Percentiles rank a stretch among this genome's conserved stretches.
Evolutionary conservation across 2,888 invertebrate species (phyloP).

Genomic region (Chironomus tentans): DNA sequence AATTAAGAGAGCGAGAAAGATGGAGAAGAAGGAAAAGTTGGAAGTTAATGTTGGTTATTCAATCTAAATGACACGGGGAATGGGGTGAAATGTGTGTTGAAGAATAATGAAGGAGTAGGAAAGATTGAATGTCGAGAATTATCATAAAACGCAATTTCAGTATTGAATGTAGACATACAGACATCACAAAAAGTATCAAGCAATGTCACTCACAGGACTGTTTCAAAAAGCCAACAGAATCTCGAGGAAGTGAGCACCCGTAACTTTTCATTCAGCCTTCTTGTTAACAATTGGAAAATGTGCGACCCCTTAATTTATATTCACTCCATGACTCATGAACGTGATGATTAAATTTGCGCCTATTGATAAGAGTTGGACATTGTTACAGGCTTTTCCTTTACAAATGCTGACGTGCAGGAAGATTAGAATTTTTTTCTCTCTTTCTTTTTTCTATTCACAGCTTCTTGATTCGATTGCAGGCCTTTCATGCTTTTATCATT

Average conservation of each 20-base stretch:
- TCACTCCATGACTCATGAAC: background rate
- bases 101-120: too few relatives aligned
- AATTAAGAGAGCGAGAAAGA: background rate
- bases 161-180: background rate
- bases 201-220: too few relatives aligned
- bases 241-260: background rate
- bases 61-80: background rate
- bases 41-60: background rate
- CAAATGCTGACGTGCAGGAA: slow-evolving; percentile 7
- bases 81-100: too few relatives aligned
- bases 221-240: too few relatives aligned
- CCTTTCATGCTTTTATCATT: background rate
- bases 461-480: background rate
- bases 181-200: too few relatives aligned
- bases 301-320: background rate
- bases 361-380: slow-evolving; percentile 12
- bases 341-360: slow-evolving; percentile 8
- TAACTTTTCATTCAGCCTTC: background rate
- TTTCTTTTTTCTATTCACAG: background rate
- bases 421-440: background rate
- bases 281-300: background rate
- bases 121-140: too few relatives aligned
- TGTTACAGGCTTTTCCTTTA: background rate
- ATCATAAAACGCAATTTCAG: background rate
- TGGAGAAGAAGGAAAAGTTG: background rate